Percentiles rank a stretch among this genome's conserved stretches.
phyloP scores from a whole-genome alignment of 2,113 vertebrate genomes.

The Mus musculus region GRCm39 chr10:109011501-109012000 shows the following conservation, averaged over 20 bases:
- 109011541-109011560: background rate
- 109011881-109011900: background rate
- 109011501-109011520: background rate
- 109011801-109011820: background rate
- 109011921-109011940: conserved; percentile 52
- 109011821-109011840: background rate
- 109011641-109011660: background rate
- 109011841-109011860: background rate
- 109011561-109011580: background rate
- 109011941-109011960: conserved; percentile 52
- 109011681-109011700: background rate
- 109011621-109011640: background rate
- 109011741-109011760: background rate
- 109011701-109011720: background rate
- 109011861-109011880: background rate
- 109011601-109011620: too few species aligned
- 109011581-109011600: background rate
- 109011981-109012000: conserved; percentile 69
- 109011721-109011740: background rate
- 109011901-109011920: background rate
- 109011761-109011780: background rate
- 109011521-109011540: accelerated
- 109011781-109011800: background rate
- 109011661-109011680: background rate
- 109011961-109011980: conserved; percentile 6